phyloP scores from a whole-genome alignment of 2,113 vertebrate genomes.

The Urocynchramus pylzowi region DNA sequence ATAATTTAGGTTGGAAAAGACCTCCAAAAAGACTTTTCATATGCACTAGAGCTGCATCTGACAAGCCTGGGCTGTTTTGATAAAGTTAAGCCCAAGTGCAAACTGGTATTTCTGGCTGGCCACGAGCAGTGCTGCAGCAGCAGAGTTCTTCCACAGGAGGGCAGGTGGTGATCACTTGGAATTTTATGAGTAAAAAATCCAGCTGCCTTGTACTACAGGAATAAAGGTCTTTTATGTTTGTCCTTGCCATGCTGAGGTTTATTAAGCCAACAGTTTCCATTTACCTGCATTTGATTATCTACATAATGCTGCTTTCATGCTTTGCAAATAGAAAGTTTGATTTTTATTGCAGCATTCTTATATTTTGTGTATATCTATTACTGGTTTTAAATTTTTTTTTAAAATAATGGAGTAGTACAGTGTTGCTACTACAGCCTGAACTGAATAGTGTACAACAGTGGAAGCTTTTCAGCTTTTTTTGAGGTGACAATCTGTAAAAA shows the following conservation, averaged over 20 bases:
- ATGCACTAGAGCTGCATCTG: neutral
- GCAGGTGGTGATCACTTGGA: neutral
- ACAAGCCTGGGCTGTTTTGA: neutral
- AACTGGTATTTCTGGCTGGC: neutral
- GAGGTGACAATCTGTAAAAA: neutral
- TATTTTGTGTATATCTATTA: neutral
- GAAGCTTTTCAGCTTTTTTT: neutral
- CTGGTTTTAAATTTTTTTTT: neutral
- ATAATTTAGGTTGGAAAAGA: neutral
- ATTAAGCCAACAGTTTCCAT: neutral
- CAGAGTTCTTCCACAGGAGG: conserved; percentile 12
- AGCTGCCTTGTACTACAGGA: neutral
- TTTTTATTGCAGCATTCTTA: neutral
- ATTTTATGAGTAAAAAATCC: neutral
- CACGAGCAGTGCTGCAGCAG: neutral
- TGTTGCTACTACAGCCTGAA: neutral
- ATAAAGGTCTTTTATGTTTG: neutral
- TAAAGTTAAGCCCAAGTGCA: neutral
- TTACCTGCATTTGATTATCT: neutral
- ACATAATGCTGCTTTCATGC: neutral
- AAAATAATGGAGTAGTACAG: neutral
- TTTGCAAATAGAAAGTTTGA: neutral
- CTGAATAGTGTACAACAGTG: neutral
- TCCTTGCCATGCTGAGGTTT: neutral
- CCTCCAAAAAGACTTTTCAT: neutral